Evolutionary conservation across 2,797 vertebrate genomes (phyloP), one percentile per base, ranked within the genome.

Genomic region (Centropyge bicolor): DNA sequence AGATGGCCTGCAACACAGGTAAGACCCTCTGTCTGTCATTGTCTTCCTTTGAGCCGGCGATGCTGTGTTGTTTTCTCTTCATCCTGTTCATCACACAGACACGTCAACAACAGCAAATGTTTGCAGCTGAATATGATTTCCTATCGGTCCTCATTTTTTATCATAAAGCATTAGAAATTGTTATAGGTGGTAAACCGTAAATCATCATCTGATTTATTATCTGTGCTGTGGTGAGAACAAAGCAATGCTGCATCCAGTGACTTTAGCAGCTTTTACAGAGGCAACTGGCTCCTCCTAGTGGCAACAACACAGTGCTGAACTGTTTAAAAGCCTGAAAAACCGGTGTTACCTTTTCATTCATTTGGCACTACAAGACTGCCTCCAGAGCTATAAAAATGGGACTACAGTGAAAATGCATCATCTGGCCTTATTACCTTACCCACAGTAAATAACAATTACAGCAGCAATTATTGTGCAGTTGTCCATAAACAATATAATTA

Each of bases 1-100:
- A 97, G 93, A 95, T 97, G 93, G 93, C 95, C 93, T 98, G 97
- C 94, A 96, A 94, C 93, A 92, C 96, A 79, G 97, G 97, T 97
- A 95, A 97, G 96, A 90, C 78, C 78, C 65, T 70, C 62, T 45
- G 71, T 61, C 67, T 49, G 64, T 36, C 86, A 16, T 43, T 16
- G 52, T 75, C 74, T 66, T 20, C 69, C 56, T 45, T n/a, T 65
- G 17, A 54, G 40, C 36, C 70, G 8, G 43, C 46, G 0, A 56
- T 35, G 0, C 36, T 16, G 60, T 60, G 56, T 67, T 49, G 41
- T 77, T 65, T 62, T 31, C 76, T 73, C 73, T 49, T 70, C 81
- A 60, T 77, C 75, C 48, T 56, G 48, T 79, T 73, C 69, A 76
- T 86, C 84, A 61, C 70, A 64, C 63, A 59, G 12, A 70, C 68